These are phyloP conservation scores for Chymomyza procnemis DNA, from an alignment of 2,888 invertebrate species.

Conservation along the genomic window DNA sequence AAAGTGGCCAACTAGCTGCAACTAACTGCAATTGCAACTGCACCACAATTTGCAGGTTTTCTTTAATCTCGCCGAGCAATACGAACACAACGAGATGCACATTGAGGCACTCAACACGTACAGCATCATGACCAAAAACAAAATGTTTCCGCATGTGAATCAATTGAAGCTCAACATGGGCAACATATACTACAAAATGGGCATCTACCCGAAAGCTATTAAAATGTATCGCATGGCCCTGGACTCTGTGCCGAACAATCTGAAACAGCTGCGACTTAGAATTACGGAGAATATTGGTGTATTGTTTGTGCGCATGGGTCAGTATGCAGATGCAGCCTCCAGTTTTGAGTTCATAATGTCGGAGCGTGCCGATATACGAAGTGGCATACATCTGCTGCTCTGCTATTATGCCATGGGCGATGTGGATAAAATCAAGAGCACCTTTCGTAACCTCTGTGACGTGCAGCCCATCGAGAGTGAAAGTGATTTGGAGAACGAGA, in stretches of 20 bases:
- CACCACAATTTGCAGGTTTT: conserved; percentile 83
- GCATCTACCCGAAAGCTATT: conserved; percentile 94
- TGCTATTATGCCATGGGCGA: conserved; percentile 94
- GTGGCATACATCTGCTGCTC: conserved; percentile 91
- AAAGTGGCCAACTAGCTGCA: not conserved
- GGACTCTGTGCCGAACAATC: conserved; percentile 95
- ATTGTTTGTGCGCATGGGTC: conserved; percentile 95
- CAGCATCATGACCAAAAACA: conserved; percentile 94
- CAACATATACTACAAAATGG: conserved; percentile 97
- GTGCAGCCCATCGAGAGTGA: conserved; percentile 82
- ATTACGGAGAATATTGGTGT: conserved; percentile 97
- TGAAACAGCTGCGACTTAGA: conserved; percentile 94
- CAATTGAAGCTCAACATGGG: conserved; percentile 98
- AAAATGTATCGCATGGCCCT: conserved; percentile 99
- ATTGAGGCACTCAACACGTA: conserved; percentile 97
- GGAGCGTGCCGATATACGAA: conserved; percentile 93
- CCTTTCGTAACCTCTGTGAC: conserved; percentile 93
- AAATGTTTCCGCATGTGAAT: conserved; percentile 95
- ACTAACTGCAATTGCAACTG: not conserved
- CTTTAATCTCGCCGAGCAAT: conserved; percentile 97
- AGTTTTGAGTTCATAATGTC: conserved; percentile 99
- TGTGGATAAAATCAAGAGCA: conserved; percentile 94
- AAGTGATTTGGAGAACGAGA: conserved; percentile 84
- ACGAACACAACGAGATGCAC: conserved; percentile 95
- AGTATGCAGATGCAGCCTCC: conserved; percentile 96